These are phyloP conservation scores for Dasyprocta punctata DNA, from an alignment of 2,113 vertebrate species.

Conservation along the genomic window DNA sequence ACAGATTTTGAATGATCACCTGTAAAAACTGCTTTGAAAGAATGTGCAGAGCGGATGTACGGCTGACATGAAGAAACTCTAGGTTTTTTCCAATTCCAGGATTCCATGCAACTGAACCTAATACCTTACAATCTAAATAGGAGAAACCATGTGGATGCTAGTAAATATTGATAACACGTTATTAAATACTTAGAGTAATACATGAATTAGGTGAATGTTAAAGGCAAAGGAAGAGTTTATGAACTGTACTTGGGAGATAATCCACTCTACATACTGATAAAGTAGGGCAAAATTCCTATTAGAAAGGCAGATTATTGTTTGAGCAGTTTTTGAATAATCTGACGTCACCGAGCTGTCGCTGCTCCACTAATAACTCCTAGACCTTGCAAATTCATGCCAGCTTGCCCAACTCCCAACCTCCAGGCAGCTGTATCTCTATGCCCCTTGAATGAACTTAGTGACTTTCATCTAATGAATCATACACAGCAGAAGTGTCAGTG, in stretches of 20 bases:
- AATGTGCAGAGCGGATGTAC: not conserved
- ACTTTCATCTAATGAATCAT: not conserved
- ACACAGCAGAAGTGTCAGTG: not conserved
- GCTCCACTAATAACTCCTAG: not conserved
- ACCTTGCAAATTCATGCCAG: not conserved
- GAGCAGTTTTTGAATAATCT: not conserved
- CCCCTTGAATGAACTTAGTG: not conserved
- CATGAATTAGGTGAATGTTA: not conserved
- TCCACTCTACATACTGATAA: not conserved
- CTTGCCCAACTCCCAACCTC: not conserved
- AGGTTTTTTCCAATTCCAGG: not conserved
- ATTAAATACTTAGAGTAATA: not conserved
- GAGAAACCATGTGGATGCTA: not conserved
- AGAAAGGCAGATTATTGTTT: not conserved
- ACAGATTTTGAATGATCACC: not conserved
- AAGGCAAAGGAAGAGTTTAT: not conserved
- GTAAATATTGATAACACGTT: not conserved
- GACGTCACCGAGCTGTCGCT: not conserved
- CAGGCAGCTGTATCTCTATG: not conserved
- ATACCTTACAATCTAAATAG: not conserved
- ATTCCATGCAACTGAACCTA: not conserved
- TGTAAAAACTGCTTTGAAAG: constrained; percentile 12
- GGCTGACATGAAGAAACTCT: not conserved
- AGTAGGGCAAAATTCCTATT: not conserved
- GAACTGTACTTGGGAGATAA: not conserved